A percentile compares a stretch with the other conserved stretches of the same genome.
Conservation (phyloP, 1,140 invertebrate genomes). For the Hesperophylax magnus region DNA sequence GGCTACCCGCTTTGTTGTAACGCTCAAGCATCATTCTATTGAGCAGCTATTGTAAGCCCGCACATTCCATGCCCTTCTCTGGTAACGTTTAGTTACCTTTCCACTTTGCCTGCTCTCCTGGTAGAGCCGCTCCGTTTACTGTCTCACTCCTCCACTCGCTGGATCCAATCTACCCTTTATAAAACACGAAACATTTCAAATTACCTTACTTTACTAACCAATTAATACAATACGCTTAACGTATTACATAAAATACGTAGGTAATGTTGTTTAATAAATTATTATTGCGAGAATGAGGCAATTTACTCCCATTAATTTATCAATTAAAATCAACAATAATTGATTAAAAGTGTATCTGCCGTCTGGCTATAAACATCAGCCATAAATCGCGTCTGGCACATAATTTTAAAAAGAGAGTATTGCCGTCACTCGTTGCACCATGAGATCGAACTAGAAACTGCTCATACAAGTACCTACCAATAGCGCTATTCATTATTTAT, state of each 20-base stretch:
- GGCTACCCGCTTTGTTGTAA: conserved; percentile 57
- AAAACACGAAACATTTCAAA: background rate
- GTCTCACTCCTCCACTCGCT: background rate
- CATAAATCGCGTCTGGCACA: background rate
- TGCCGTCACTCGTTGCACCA: background rate
- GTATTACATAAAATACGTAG: background rate
- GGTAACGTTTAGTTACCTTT: too few relatives aligned
- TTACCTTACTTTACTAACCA: background rate
- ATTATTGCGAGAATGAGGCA: background rate
- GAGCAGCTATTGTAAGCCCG: conserved; percentile 50
- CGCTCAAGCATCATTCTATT: conserved; percentile 56
- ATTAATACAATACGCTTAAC: conserved; percentile 9
- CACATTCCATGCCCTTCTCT: background rate
- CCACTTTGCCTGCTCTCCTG: too few relatives aligned
- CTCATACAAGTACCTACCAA: background rate
- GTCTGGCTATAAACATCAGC: background rate
- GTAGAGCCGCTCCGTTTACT: too few relatives aligned
- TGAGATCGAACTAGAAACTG: background rate
- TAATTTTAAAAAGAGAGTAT: background rate
- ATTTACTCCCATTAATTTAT: background rate
- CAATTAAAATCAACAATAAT: conserved; percentile 17
- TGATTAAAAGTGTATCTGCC: conserved; percentile 7
- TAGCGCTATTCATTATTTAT: too few relatives aligned
- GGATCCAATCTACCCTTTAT: background rate
- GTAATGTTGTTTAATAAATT: background rate